phyloP scores from a whole-genome alignment of 2,113 vertebrate species.

The Thinocorus orbignyianus region DNA sequence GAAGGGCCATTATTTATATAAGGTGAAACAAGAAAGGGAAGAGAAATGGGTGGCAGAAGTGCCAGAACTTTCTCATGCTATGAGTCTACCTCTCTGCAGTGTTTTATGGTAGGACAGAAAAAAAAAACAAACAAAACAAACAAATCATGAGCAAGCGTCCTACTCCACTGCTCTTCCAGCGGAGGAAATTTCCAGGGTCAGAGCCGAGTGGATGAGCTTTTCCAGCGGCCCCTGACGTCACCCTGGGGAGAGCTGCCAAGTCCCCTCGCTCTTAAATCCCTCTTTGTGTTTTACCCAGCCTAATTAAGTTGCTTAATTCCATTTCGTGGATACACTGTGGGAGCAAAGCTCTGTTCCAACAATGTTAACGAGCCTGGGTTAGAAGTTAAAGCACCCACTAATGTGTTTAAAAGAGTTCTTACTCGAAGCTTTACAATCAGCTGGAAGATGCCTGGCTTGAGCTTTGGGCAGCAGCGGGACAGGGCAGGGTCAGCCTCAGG shows the following conservation, averaged over 20 bases:
- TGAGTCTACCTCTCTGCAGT: background rate
- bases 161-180: background rate
- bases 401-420: background rate
- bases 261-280: background rate
- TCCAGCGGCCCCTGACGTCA: slow-evolving; percentile 2
- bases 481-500: background rate
- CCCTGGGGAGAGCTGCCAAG: background rate
- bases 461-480: fast-evolving
- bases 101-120: background rate
- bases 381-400: background rate
- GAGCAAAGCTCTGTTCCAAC: slow-evolving; percentile 5
- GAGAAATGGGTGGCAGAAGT: background rate
- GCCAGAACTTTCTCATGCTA: background rate
- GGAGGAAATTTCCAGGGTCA: background rate
- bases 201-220: background rate
- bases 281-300: slow-evolving; percentile 33
- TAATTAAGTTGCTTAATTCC: slow-evolving; percentile 49
- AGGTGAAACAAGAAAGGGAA: background rate
- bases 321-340: background rate
- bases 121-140: background rate
- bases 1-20: background rate
- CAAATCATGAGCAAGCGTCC: background rate
- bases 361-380: background rate
- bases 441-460: background rate
- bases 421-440: background rate